Percentiles rank a stretch among this genome's conserved stretches.
These are phyloP conservation scores for Resseliella maxima DNA, from an alignment of 2,888 invertebrate species.

Conservation along the genomic window DNA sequence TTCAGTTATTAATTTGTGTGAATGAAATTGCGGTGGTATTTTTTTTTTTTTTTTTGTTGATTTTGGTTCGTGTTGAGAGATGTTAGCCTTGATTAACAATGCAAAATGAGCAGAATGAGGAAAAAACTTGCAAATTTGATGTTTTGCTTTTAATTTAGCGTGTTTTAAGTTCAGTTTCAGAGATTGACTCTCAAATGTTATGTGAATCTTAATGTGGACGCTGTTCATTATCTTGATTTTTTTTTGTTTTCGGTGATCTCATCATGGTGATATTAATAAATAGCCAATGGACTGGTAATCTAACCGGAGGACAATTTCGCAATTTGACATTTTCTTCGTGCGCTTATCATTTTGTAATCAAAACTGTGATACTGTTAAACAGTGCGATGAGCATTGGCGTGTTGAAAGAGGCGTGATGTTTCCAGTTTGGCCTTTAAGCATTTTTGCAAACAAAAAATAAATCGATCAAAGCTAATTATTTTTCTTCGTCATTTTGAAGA, in stretches of 20 bases:
- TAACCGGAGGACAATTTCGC: conserved; percentile 10
- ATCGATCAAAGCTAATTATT: conserved; percentile 49
- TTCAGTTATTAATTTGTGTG: background rate
- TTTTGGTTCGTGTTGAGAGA: background rate
- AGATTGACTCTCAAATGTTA: background rate
- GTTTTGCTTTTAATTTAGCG: background rate
- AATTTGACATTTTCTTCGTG: conserved; percentile 20
- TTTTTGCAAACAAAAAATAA: conserved; percentile 19
- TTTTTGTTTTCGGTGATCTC: background rate
- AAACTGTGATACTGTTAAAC: conserved; percentile 22
- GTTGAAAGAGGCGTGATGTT: background rate
- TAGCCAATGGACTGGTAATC: background rate
- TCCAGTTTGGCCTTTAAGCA: background rate
- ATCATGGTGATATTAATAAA: conserved; percentile 34
- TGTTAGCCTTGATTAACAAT: conserved; percentile 12
- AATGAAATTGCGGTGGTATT: background rate
- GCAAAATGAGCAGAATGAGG: background rate
- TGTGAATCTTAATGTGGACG: background rate
- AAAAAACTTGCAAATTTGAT: background rate
- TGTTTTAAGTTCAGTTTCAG: background rate
- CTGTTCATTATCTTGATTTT: background rate
- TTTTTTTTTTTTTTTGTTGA: background rate
- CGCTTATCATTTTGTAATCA: background rate
- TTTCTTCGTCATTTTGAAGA: background rate
- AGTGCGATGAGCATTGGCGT: background rate